Evolutionary conservation across 2,888 invertebrate genomes (phyloP), one percentile per base, ranked within the genome.

Genomic region (Seladonia tumulorum): DNA sequence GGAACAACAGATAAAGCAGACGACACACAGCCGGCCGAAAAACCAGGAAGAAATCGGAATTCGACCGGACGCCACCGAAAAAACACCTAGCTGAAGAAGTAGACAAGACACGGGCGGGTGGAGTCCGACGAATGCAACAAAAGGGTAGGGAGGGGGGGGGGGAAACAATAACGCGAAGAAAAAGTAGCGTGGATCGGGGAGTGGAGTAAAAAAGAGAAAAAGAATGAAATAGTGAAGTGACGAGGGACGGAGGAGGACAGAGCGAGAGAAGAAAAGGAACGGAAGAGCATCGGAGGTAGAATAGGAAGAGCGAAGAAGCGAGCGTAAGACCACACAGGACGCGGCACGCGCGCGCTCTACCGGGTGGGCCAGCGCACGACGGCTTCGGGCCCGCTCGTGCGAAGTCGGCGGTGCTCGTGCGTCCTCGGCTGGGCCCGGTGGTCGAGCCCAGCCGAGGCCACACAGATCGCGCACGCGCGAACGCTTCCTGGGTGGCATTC

Each of bases 321-420:
- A 84, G 88, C 88, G 79, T 75, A 82, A 95, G 97, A 97, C 97
- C 97, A 97, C 97, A 97, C 97, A 97, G 96, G 96, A 96, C 94
- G 97, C 96, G 97, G 97, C 97, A 97, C 97, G 97, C 97, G 97
- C 96, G 96, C 95, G 96, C 96, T 96, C 96, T 96, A 94, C 94
- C 94, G 96, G 96, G 94, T 94, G 94, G 94, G 92, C 95, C 92
- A 88, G 92, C 92, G 93, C 93, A 94, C 94, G 93, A 93, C 91
- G 89, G 91, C 88, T 93, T 94, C 94, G 94, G 93, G 89, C 81
- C 80, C 87, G 79, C 87, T 93, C 94, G 94, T 75, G 82, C 70
- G 86, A 80, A 77, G 83, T 91, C 92, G 93, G 90, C n/a, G 72
- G 80, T n/a, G 82, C 88, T 94, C 94, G 94, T 90, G 82, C 74